Base-by-base conservation (phyloP, 2,888 invertebrate species). In the Actias luna region DNA sequence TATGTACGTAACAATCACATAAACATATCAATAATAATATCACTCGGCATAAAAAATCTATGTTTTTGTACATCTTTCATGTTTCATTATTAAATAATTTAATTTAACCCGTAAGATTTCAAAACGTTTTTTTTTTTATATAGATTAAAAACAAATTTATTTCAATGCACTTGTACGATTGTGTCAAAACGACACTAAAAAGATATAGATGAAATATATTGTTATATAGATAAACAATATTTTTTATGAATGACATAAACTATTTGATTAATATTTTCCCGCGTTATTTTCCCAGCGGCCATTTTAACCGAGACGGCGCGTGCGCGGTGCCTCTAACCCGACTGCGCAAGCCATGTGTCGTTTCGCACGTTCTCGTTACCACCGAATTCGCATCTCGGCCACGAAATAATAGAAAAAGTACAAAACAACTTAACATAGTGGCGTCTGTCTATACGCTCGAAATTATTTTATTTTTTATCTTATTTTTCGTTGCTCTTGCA, bases 11-110 rank as follows among this genome's bases (percentile, higher is more conserved):
- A 70, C 80, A 69, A 73, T 79, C 74, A 69, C 76, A 73, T 65
- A 67, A 71, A 67, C 73, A 69, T 61, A 80, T 63, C 16, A 12
- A 33, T 63, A 82, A 69, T 67, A 82, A 69, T 69, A 80, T 70
- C 75, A 83, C 78, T 69, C 67, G 77, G 73, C 77, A 79, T 67
- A 79, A 67, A 75, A 74, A 77, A 77, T 78, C 74, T 71, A 71
- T 76, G 77, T 79, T 78, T 72, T 80, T 82, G 78, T 70, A 80
- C 89, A 90, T 90, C 79, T 87, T 90, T 80, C 62, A 59, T 59
- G 25, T 59, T n/a, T 35, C 36, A 35, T 59, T 59, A 59, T 50
- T 50, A 27, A 46, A 22, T 50, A 27, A n/a, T 36, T 50, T 63
- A 39, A 22, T 39, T 18, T 16, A n/a, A n/a, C n/a, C n/a, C n/a